Conservation (phyloP, 1,140 invertebrate genomes). For the Pachyrhynchus sulphureomaculatus region DNA sequence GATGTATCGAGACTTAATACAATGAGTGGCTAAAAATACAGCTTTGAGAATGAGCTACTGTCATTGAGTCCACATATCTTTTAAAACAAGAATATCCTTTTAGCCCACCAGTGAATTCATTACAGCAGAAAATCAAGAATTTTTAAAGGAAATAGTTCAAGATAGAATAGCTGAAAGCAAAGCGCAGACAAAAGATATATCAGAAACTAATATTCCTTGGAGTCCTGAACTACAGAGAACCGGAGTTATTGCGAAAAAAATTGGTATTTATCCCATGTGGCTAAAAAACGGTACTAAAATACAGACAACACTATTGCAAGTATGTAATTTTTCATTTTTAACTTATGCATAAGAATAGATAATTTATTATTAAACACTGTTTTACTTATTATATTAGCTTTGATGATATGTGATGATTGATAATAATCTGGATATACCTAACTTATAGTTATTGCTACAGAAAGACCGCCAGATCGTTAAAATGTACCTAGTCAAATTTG, state of each 20-base stretch:
- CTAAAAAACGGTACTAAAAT: slow-evolving; percentile 79
- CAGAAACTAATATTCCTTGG: slow-evolving; percentile 61
- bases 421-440: no score
- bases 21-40: slow-evolving; percentile 9
- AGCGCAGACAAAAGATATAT: slow-evolving; percentile 56
- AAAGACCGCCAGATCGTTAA: no score
- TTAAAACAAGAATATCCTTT: slow-evolving; percentile 41
- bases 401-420: no score
- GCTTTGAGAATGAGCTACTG: no score
- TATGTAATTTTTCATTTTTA: slow-evolving; percentile 53
- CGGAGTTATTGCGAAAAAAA: slow-evolving; percentile 90
- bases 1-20: not conserved
- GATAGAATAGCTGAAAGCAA: slow-evolving; percentile 58
- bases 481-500: no score
- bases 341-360: no score
- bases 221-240: slow-evolving; percentile 62
- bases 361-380: no score
- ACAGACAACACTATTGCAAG: slow-evolving; percentile 81
- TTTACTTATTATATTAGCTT: no score
- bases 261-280: slow-evolving; percentile 93
- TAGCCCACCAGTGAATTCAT: slow-evolving; percentile 69
- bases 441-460: no score
- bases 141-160: slow-evolving; percentile 76
- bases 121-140: slow-evolving; percentile 77
- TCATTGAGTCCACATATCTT: no score